Percentiles rank a stretch among this genome's conserved stretches.
phyloP scores from a whole-genome alignment of 2,888 invertebrate genomes.

The Thera britannica region DNA sequence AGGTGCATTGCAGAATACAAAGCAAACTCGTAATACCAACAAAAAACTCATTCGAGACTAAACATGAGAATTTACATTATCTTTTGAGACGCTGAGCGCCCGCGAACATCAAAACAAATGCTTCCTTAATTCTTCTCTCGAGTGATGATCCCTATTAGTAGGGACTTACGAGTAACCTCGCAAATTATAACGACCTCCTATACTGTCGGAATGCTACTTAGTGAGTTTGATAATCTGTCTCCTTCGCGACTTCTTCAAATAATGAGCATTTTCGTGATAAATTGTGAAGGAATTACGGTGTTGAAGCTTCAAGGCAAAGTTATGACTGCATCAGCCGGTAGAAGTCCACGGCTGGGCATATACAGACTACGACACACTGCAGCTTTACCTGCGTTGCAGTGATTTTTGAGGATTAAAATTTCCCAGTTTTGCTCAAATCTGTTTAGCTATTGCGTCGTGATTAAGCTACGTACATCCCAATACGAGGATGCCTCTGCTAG shows the following conservation, averaged over 20 bases:
- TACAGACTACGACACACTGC: too few species aligned
- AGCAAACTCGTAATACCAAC: constrained; percentile 34
- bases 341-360: neutral
- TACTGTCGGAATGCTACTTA: constrained; percentile 64
- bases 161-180: constrained; percentile 80
- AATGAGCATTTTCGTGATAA: constrained; percentile 42
- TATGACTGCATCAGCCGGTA: neutral
- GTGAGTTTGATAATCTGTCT: constrained; percentile 77
- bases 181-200: constrained; percentile 77
- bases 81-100: constrained; percentile 54
- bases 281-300: constrained; percentile 27
- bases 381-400: too few species aligned
- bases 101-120: constrained; percentile 81
- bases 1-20: constrained; percentile 15
- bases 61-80: constrained; percentile 54
- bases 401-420: too few species aligned
- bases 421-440: too few species aligned
- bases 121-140: constrained; percentile 74
- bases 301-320: constrained; percentile 5
- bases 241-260: constrained; percentile 50
- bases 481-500: too few species aligned
- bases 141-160: constrained; percentile 83
- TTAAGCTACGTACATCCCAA: too few species aligned
- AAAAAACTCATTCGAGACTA: constrained; percentile 40
- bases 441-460: too few species aligned